Base-by-base conservation (phyloP, 2,888 invertebrate genomes). In the Parelbella ahira region DNA sequence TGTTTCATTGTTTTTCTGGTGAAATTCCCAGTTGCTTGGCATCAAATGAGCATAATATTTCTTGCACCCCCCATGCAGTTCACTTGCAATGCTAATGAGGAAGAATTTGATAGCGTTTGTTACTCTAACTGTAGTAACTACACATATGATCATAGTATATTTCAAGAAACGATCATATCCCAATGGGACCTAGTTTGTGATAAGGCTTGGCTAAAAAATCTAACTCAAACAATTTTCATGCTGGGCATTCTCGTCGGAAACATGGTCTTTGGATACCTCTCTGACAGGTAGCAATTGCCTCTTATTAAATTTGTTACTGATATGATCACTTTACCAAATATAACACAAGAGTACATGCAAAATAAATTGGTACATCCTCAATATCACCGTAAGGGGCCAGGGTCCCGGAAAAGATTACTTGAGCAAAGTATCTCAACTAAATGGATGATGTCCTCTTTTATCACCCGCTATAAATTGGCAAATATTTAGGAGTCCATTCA, bases 11-110 rank as follows among this genome's bases (percentile, higher is more conserved):
- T 93, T 21, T 92, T 93, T 49, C 78, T 93, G 4, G 90, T 92
- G 37, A 94, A 94, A 72, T 93, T 94, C 60, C 93, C 94, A 0
- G 92, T 93, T 0, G 94, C 93, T 0, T 94, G 94, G 93, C 93
- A 94, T 63, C 93, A 94, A 59, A 88, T 94, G 67, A 93, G 91
- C 48, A 93, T 94, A 47, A 92, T 94, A 44, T 94, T 94, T 61
- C 88, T 94, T 48, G 93, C 93, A 3, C 93, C 94, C 0, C 91
- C 91, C 0, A 89, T 89, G 37, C 76, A 88, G 8, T 90, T 88
- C 56, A 87, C 82, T 9, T 92, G 92, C 58, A 50, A 54, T 1
- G 60, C 68, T 19, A 54, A 62, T 1, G 46, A 54, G 12, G 46
- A 37, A 37, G 74, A 68, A 34, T 89, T 83, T 37, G 89, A 89